Evolutionary conservation across 92 coral and sea anemone genomes (phyloP), one percentile per base, ranked within the genome.

Genomic region (Porites lobata): DNA sequence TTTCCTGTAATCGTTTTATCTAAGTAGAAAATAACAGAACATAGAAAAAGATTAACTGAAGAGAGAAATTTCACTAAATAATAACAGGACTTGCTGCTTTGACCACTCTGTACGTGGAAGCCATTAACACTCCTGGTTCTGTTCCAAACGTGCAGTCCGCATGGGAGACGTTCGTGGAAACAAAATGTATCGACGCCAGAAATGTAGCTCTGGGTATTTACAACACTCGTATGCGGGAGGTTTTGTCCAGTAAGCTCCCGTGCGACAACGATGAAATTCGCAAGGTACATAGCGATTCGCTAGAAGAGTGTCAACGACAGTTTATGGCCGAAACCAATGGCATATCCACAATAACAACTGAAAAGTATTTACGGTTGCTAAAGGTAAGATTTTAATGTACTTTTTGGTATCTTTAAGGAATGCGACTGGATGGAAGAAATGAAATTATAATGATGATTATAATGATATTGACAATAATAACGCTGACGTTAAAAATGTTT

Each of bases 91-190:
- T 93, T 5, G 98, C 94, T 8, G 91, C 90, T 7, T 65, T 95
- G 85, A 76, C 89, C 20, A 84, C 73, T 21, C 66, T 82, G 14
- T 95, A 88, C 66, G 94, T 91, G 21, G 69, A 88, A 6, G 94
- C 94, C 9, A 86, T 93, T 74, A 95, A 95, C 83, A 87, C 92
- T 52, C 93, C 98, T 1, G 93, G 89, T 43, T 85, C 89, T 24
- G 87, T 95, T 66, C 96, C 98, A 4, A 92, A 91, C 72, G 74
- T 95, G 20, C 90, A 95, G 66, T 71, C 56, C 13, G 87, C 94
- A 7, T 95, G 98, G 98, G 93, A 86, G 14, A 86, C 88, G 5
- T 93, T 86, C 59, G 84, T 90, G 3, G 64, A 82, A 9, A 76
- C 9, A n/a, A 89, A 92, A 67, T 92, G 95, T 65, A 43, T 43